Base-by-base conservation (phyloP, 1,140 invertebrate genomes). In the Drosophila punjabiensis region DNA sequence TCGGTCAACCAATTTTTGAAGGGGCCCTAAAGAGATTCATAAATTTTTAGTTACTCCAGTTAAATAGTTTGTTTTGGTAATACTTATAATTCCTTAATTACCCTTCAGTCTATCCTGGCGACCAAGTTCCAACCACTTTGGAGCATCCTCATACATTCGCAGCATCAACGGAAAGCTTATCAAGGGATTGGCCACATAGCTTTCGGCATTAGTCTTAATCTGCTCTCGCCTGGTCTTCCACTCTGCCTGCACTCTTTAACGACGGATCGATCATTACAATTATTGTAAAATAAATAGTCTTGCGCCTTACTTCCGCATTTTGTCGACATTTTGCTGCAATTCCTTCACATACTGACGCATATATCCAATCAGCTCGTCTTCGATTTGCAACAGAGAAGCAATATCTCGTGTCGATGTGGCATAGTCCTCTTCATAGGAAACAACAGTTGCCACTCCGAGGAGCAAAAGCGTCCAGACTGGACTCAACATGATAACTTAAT, bases 131-230 rank as follows among this genome's bases (percentile, higher is more conserved):
- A 73, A 7, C 11, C 60, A 47, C 37, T 53, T 80, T 4, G 47
- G 37, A 6, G 35, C 63, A 37, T 87, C 83, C 13, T 14, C 8
- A 48, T 77, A 62, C 83, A 88, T 82, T n/a, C 83, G 47, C 8
- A 81, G 58, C n/a, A 87, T 33, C 10, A 87, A 16, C 0, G 84
- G 71, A 8, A 79, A 59, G 48, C 84, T 80, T 20, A 63, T 60
- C 14, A 88, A 18, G 0, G 77, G 76, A 78, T 83, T 87, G 1
- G 71, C 50, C 5, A 84, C 53, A 55, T 60, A 84, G 4, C 6
- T n/a, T 0, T 37, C 50, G 0, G 64, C 56, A 78, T 88, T 53
- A 0, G 37, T 16, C 1, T 8, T 10, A 0, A 48, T 43, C 24
- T 61, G 32, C 9, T 39, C 14, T 14, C 11, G 20, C 7, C 55